Base-by-base conservation (phyloP, 2,888 invertebrate species). In the Stenoptilia bipunctidactyla region DNA sequence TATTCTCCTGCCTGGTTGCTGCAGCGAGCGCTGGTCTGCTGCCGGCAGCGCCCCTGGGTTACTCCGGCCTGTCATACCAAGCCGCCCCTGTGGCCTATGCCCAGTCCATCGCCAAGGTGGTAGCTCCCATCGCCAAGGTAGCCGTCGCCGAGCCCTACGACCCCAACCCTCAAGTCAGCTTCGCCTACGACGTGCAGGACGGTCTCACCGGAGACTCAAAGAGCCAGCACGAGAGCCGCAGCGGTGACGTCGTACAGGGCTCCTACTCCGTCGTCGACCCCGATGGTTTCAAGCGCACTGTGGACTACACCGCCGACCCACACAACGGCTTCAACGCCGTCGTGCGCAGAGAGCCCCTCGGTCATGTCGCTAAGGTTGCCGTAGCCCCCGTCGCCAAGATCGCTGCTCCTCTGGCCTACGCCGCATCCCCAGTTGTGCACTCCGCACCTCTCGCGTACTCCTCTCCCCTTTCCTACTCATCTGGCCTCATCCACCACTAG, bases 121-220 rank as follows among this genome's bases (percentile, higher is more conserved):
- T 68, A 1, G 63, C 66, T 15, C 56, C 59, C 10, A 38, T 56
- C 20, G 62, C 64, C 39, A 34, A 34, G 34, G 56, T 45, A 71
- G 13, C 66, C 34, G 47, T 44, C 34, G 47, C 50, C 15, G 52
- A 51, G 39, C 43, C 45, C 14, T 50, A 52, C 14, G 48, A 34
- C 34, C 13, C 34, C 34, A 13, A 73, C 46, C 55, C 56, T 6
- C 51, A 55, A 38, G 55, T 54, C 45, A 45, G 51, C 45, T 76
- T 66, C 54, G 66, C 63, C 40, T 82, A 82, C 55, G 73, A 75
- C 35, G 79, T 83, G 10, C 56, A 58, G 46, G 82, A 83, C 52
- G 63, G 66, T 15, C 74, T 79, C 53, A 80, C 79, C 45, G 77
- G 77, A 3, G 84, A 84, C 56, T 58, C 64, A 50, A 66, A 67